Percentiles rank a stretch among this genome's conserved stretches.
Evolutionary conservation across 2,113 vertebrate species (phyloP).

Genomic region (Daphoenositta chrysoptera): DNA sequence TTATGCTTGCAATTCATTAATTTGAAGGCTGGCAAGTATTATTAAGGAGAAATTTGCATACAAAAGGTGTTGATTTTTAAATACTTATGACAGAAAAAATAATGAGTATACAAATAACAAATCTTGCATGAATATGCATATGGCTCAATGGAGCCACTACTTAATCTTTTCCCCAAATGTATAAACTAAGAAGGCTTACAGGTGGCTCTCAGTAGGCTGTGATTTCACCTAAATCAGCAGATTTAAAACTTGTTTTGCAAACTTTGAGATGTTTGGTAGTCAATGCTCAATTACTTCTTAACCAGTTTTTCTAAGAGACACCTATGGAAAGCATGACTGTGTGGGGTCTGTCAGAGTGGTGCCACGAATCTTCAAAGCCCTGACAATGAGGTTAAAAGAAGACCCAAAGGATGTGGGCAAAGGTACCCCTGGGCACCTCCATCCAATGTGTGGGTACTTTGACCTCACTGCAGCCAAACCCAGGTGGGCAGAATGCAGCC

Average conservation of each 20-base stretch:
- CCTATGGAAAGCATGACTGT: neutral
- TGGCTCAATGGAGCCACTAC: constrained; percentile 32
- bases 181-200: neutral
- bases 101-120: constrained; percentile 52
- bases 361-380: neutral
- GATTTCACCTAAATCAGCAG: neutral
- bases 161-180: constrained; percentile 41
- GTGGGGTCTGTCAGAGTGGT: neutral
- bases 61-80: constrained; percentile 67
- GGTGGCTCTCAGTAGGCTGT: neutral
- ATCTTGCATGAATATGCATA: constrained; percentile 58
- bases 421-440: accelerated
- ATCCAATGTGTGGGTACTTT: accelerated
- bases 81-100: constrained; percentile 57
- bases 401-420: neutral
- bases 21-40: constrained; percentile 54
- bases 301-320: neutral
- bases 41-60: constrained; percentile 65
- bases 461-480: neutral
- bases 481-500: accelerated
- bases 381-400: neutral
- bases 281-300: neutral
- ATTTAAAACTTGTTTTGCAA: neutral
- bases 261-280: neutral
- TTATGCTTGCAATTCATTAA: constrained; percentile 61